Base-by-base conservation (phyloP, 2,797 vertebrate genomes). In the Odontamblyopus rebecca region DNA sequence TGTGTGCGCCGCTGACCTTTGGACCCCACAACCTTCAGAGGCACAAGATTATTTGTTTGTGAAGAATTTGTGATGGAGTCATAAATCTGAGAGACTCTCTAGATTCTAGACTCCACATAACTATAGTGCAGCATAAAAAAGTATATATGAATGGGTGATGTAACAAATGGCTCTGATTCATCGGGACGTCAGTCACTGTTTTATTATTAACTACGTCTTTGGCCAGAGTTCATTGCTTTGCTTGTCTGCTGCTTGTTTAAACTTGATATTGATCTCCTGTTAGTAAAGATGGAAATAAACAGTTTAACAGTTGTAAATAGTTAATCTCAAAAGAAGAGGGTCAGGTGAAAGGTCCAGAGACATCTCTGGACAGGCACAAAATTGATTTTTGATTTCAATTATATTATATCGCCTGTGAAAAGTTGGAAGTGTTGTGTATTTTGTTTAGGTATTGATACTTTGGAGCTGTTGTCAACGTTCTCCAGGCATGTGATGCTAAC, bases 1-100 rank as follows among this genome's bases (percentile, higher is more conserved):
- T 88, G 80, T 90, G 85, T 93, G 59, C 69, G 72, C 60, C 53
- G 57, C 63, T 19, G 61, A 67, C 27, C 65, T 67, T n/a, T 62
- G 56, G 29, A 35, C 48, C 65, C 67, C 69, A 74, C 27, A 70
- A 30, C 32, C 69, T 66, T 72, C 59, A 61, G 75, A 67, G 64
- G 64, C 73, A 63, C 30, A 73, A 68, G 64, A 54, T 66, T 63
- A 54, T 80, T 61, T 76, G n/a, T 59, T 69, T 63, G 73, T 71
- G 38, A 77, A 71, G 50, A 63, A 16, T 38, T 70, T 48, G 70
- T 19, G 67, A 71, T 48, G 60, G 26, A 38, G 29, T 77, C 68
- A 60, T 70, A 56, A 80, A 72, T 76, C 68, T 59, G 2, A 68
- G 61, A 54, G n/a, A 54, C 8, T n/a, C 16, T n/a, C 29, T 53